Evolutionary conservation across 1,140 invertebrate species (phyloP).

Genomic region (Zaprionus ornatus): DNA sequence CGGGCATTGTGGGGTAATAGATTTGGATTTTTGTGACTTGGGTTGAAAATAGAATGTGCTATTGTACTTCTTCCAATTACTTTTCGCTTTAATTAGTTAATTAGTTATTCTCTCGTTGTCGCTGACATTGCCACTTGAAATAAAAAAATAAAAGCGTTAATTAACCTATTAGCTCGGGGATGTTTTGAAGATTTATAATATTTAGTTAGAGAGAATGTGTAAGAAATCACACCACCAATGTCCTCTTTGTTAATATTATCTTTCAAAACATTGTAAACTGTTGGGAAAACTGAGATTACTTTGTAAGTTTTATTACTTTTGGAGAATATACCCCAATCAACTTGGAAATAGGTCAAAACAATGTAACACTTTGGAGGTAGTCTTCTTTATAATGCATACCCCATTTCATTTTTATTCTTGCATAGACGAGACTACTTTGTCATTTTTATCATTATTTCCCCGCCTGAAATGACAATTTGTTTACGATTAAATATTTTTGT

Average conservation of each 20-base stretch:
- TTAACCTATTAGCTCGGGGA: not conserved
- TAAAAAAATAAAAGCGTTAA: not conserved
- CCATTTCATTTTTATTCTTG: not conserved
- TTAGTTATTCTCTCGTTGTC: slow-evolving; percentile 15
- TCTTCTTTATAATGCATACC: too few species aligned
- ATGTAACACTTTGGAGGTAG: not conserved
- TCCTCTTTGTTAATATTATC: not conserved
- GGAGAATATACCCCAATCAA: not conserved
- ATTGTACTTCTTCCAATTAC: not conserved
- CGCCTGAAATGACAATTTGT: not conserved
- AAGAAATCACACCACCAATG: not conserved
- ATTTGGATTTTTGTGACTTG: not conserved
- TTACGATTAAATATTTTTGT: slow-evolving; percentile 1
- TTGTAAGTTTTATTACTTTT: not conserved
- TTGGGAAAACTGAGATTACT: not conserved
- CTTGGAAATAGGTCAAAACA: not conserved
- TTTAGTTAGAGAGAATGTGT: not conserved
- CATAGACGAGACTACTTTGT: not conserved
- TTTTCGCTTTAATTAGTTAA: not conserved
- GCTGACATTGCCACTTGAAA: slow-evolving; percentile 62
- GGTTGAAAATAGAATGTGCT: not conserved
- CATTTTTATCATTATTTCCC: not conserved
- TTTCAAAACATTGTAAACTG: not conserved
- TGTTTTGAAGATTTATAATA: not conserved
- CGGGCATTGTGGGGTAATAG: slow-evolving; percentile 54